Evolutionary conservation across 2,113 vertebrate species (phyloP).

Genomic region (Bungarus multicinctus): DNA sequence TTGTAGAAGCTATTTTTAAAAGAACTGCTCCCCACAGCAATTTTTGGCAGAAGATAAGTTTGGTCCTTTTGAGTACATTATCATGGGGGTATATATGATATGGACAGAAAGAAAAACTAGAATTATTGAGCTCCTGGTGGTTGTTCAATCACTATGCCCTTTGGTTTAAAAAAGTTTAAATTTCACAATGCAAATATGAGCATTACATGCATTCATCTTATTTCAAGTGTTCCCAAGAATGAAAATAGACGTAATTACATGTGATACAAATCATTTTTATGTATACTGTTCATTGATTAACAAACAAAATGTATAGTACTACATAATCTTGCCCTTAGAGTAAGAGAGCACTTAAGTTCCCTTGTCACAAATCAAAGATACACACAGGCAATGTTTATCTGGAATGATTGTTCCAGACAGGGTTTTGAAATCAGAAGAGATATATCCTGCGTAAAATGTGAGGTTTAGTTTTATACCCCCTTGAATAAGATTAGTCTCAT

Average conservation of each 20-base stretch:
- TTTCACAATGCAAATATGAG: background rate
- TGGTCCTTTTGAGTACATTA: background rate
- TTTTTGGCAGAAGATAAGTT: background rate
- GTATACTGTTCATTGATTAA: background rate
- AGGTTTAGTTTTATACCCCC: background rate
- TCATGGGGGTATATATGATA: background rate
- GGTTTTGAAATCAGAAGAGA: background rate
- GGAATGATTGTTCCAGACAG: background rate
- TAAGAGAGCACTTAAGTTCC: background rate
- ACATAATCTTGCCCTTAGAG: background rate
- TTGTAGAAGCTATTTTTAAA: background rate
- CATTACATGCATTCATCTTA: background rate
- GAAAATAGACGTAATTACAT: background rate
- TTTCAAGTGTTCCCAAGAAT: background rate
- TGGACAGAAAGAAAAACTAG: background rate
- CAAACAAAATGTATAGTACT: background rate
- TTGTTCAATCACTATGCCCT: background rate
- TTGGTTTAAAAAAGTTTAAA: background rate
- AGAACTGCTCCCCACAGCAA: background rate
- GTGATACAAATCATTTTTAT: background rate
- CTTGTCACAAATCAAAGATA: background rate
- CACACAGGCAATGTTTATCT: background rate
- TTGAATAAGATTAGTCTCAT: background rate
- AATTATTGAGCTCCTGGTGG: background rate
- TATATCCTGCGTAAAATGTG: background rate